Evolutionary conservation across 2,888 invertebrate species (phyloP), one percentile per base, ranked within the genome.

Genomic region (Napeogenes inachia): DNA sequence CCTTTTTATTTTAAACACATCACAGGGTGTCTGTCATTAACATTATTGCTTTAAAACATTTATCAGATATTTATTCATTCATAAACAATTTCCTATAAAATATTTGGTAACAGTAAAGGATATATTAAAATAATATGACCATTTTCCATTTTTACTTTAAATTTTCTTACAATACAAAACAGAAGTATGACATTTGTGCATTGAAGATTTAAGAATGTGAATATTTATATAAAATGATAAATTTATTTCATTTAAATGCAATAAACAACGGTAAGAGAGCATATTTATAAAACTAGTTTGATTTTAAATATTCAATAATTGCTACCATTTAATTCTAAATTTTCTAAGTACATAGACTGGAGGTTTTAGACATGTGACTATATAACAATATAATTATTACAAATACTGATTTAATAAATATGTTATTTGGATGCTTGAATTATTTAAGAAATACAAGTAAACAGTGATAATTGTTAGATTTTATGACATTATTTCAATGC

Each of bases 1-100:
- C 66, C 63, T 56, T 66, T 70, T 61, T 67, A 50, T 47, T 65
- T 61, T 32, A 59, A 56, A 65, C 55, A 58, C 60, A 60, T 64
- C 60, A 64, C 62, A 59, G 59, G n/a, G 33, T 57, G 42, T 60
- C 21, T 57, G 42, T 60, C 21, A 46, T 21, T 42, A 47, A 42
- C 42, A 42, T 42, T 42, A 45, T 59, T 50, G 50, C 50, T 50
- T 50, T 50, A 10, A 50, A 50, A 50, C 30, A 50, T 50, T 50
- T 50, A 3, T 30, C 21, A 10, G 50, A 47, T 61, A 50, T 59
- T 63, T 61, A 61, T 63, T 61, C 38, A 38, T 56, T 67, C 47
- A 57, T 60, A 64, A 61, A 66, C 59, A 57, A 33, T 54, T 50
- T 54, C 56, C 8, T 54, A 45, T 47, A 56, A 62, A 64, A 56